Evolutionary conservation across 2,113 vertebrate genomes (phyloP).

Genomic region (Oxyruncus cristatus): DNA sequence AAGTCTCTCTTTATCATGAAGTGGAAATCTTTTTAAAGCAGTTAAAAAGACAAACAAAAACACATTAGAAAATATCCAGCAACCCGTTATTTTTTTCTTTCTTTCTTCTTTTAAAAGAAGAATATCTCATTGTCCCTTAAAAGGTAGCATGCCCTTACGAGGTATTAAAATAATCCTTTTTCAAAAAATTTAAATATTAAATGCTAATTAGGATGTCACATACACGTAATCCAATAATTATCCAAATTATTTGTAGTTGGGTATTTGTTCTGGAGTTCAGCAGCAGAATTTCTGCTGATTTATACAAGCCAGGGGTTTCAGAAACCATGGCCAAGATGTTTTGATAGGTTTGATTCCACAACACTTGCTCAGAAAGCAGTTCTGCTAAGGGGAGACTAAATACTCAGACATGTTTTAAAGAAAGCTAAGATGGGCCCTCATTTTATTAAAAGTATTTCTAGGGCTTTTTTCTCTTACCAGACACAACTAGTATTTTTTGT

Average conservation of each 20-base stretch:
- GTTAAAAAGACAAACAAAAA: background rate
- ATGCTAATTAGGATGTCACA: background rate
- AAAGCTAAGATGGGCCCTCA: background rate
- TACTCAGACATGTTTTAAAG: background rate
- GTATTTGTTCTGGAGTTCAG: background rate
- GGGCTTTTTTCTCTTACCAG: background rate
- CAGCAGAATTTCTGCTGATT: background rate
- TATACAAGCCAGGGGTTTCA: background rate
- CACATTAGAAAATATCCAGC: background rate
- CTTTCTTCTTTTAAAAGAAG: background rate
- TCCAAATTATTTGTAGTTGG: background rate
- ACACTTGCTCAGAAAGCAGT: background rate
- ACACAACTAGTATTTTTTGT: background rate
- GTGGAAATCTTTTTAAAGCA: constrained; percentile 78
- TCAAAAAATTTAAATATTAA: background rate
- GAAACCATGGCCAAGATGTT: background rate
- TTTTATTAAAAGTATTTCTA: background rate
- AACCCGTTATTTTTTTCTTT: accelerated
- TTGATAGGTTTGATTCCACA: background rate
- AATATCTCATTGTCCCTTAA: background rate
- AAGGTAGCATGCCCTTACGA: background rate
- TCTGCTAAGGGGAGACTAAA: background rate
- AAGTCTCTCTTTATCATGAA: constrained; percentile 83
- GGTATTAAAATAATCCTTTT: background rate
- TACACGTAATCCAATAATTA: background rate